phyloP scores from a whole-genome alignment of 2,888 invertebrate species.

The Ptilodon capucinus region DNA sequence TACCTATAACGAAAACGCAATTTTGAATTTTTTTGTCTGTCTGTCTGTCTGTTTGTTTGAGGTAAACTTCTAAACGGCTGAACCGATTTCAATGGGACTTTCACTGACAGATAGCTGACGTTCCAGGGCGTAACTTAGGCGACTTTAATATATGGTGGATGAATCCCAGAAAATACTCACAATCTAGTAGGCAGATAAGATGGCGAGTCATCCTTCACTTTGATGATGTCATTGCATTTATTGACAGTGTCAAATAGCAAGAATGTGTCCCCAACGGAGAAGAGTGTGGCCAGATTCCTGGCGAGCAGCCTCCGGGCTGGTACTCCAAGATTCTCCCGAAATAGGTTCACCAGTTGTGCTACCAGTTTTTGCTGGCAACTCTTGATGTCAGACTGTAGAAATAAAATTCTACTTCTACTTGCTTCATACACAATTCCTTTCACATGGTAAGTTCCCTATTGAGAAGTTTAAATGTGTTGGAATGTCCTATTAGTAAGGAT shows the following conservation, averaged over 20 bases:
- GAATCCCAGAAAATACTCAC: conserved; percentile 86
- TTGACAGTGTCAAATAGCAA: conserved; percentile 98
- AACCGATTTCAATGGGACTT: no score
- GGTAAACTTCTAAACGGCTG: no score
- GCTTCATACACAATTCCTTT: not conserved
- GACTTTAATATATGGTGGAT: no score
- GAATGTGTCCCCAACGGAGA: conserved; percentile 98
- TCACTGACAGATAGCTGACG: no score
- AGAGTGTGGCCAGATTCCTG: conserved; percentile 95
- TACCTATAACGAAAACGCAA: no score
- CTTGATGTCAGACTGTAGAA: conserved; percentile 94
- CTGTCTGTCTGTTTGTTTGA: no score
- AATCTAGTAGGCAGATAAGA: conserved; percentile 96
- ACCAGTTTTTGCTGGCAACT: conserved; percentile 97
- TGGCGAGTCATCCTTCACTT: conserved; percentile 98
- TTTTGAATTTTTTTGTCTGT: no score
- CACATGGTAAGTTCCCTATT: not conserved
- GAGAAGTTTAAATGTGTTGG: no score
- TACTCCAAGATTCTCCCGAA: conserved; percentile 95
- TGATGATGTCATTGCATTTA: conserved; percentile 98
- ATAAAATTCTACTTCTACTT: no score
- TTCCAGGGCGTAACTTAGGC: no score
- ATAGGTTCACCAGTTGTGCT: conserved; percentile 94
- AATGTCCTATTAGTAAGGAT: no score
- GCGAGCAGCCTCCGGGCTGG: conserved; percentile 96